Evolutionary conservation across 2,888 invertebrate genomes (phyloP), one percentile per base, ranked within the genome.

Genomic region (Lasioglossum oenotherae): DNA sequence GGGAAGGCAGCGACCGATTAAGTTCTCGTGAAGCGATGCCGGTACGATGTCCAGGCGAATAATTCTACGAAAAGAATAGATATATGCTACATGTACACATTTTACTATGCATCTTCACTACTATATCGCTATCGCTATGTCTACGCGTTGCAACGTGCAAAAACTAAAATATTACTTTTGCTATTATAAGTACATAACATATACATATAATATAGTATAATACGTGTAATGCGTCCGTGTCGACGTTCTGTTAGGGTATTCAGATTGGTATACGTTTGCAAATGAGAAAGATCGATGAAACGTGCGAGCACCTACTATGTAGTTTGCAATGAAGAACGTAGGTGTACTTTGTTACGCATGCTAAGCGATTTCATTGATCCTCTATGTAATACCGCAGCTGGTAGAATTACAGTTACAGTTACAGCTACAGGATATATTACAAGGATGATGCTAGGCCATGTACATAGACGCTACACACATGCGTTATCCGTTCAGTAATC

Each of bases 11-110:
- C 73, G 44, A 87, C 89, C 87, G 88, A 83, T 92, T 94, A 95
- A 87, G 95, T 95, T 94, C 95, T 94, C 91, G 95, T 92, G 92
- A 95, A 95, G 91, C 95, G 95, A 93, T 95, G 94, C 90, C 94
- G 94, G 92, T 95, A 94, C 82, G 95, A 93, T 74, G 94, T 91
- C 95, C 95, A 95, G 93, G 93, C 93, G 92, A 95, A 94, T 86
- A 95, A 92, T 92, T 95, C 95, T 95, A 94, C 89, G 91, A 81
- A 92, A 93, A 94, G 89, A 94, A 93, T 88, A 94, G 87, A 93
- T 85, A 86, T 87, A 86, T 87, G 49, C 77, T 69, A 73, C 87
- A 84, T 80, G 81, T 78, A 74, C 82, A 78, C 27, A n/a, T 23
- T 35, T 60, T 27, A 57, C 57, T 57, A 57, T 12, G 35, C 35